These are phyloP conservation scores for Catamblyrhynchus diadema DNA, from an alignment of 2,797 vertebrate genomes.

Conservation along the genomic window DNA sequence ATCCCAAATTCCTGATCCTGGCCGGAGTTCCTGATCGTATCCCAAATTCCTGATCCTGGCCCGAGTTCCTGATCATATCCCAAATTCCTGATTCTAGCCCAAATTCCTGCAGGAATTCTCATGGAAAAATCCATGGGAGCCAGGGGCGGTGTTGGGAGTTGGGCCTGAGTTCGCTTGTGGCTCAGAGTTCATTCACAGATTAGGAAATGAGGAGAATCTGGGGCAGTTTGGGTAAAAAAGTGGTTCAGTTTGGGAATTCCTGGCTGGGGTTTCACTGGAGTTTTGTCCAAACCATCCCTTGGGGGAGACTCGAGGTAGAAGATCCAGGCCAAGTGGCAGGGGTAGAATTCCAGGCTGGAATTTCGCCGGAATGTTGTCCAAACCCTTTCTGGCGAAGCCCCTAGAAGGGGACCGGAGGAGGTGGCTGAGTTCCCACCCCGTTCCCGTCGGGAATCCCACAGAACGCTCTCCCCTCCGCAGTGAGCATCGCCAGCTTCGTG, in stretches of 20 bases:
- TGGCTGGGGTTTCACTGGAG: neutral
- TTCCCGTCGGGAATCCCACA: neutral
- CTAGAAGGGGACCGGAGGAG: neutral
- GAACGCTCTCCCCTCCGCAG: slow-evolving; percentile 10
- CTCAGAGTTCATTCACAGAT: neutral
- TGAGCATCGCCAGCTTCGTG: slow-evolving; percentile 79
- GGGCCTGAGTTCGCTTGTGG: neutral
- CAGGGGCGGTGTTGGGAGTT: fast-evolving
- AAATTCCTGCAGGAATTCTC: neutral
- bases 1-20: no score
- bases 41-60: no score
- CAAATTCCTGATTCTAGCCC: neutral
- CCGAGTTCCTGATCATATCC: no score
- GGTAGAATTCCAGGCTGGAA: neutral
- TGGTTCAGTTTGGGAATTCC: neutral
- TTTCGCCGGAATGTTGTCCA: no score
- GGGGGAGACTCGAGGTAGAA: neutral
- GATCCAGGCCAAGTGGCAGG: neutral
- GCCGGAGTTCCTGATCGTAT: neutral
- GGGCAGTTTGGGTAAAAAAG: neutral
- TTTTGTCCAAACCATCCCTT: neutral
- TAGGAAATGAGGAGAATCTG: neutral
- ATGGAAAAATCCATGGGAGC: neutral
- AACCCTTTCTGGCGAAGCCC: neutral
- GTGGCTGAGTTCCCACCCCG: neutral